Conservation (phyloP, 2,888 invertebrate genomes). For the Cheilosia variabilis region DNA sequence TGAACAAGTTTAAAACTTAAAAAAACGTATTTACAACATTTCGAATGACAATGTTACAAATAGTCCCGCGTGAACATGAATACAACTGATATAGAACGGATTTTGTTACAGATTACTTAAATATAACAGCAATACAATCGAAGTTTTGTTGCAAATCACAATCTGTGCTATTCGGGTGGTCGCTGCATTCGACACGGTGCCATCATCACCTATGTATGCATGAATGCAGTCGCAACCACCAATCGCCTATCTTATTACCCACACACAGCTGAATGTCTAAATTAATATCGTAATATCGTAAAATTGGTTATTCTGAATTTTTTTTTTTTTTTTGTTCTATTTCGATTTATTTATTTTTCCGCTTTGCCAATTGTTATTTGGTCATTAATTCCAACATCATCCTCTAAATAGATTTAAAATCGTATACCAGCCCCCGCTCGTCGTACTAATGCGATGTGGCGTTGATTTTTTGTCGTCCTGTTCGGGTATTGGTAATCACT, state of each 20-base stretch:
- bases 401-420: slow-evolving; percentile 33
- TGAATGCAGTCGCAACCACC: slow-evolving; percentile 2
- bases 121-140: too few species aligned
- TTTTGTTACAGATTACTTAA: too few species aligned
- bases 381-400: slow-evolving; percentile 57
- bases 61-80: too few species aligned
- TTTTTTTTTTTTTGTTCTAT: slow-evolving; percentile 39
- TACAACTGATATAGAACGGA: too few species aligned
- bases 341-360: slow-evolving; percentile 67
- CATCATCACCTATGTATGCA: slow-evolving; percentile 58
- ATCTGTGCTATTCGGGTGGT: too few species aligned
- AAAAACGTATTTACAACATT: too few species aligned
- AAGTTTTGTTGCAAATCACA: too few species aligned
- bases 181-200: slow-evolving; percentile 40
- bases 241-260: slow-evolving; percentile 61
- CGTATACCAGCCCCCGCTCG: not conserved
- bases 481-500: slow-evolving; percentile 64
- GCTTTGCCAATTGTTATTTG: slow-evolving; percentile 46
- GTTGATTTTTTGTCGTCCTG: not conserved
- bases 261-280: slow-evolving; percentile 66
- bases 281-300: slow-evolving; percentile 70
- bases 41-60: too few species aligned
- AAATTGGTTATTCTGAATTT: slow-evolving; percentile 57
- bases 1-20: too few species aligned
- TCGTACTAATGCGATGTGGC: slow-evolving; percentile 1